Percentiles rank a stretch among this genome's conserved stretches.
These are phyloP conservation scores for Noctilio leporinus DNA, from an alignment of 2,113 vertebrate genomes.

Conservation along the genomic window DNA sequence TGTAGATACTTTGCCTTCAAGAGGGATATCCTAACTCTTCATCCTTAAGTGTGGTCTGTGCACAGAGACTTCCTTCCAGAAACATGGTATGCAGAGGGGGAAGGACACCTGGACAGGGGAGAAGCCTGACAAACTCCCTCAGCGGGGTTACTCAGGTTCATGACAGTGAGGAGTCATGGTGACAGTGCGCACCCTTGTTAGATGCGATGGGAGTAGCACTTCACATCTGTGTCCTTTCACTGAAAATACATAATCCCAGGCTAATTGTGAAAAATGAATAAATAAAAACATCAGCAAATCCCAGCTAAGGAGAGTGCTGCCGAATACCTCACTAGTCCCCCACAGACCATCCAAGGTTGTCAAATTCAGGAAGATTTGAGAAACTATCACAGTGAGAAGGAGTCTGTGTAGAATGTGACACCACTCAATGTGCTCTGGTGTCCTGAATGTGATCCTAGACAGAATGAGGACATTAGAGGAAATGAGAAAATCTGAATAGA, in stretches of 20 bases:
- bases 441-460: neutral
- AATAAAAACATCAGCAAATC: neutral
- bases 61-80: neutral
- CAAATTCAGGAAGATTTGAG: neutral
- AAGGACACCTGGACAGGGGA: too few relatives aligned
- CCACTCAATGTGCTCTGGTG: neutral
- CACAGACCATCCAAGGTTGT: neutral
- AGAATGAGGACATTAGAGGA: neutral
- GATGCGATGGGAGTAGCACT: neutral
- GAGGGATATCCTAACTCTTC: accelerated
- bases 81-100: neutral
- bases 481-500: neutral
- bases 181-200: accelerated
- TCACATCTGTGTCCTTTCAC: neutral
- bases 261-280: neutral
- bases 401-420: accelerated
- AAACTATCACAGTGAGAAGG: neutral
- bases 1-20: neutral
- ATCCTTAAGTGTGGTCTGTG: neutral
- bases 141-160: neutral
- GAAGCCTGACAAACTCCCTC: neutral
- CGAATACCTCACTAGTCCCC: neutral
- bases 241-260: neutral
- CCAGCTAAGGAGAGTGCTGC: neutral
- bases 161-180: accelerated